Evolutionary conservation across 2,888 invertebrate genomes (phyloP).

Genomic region (Pammene fasciana): DNA sequence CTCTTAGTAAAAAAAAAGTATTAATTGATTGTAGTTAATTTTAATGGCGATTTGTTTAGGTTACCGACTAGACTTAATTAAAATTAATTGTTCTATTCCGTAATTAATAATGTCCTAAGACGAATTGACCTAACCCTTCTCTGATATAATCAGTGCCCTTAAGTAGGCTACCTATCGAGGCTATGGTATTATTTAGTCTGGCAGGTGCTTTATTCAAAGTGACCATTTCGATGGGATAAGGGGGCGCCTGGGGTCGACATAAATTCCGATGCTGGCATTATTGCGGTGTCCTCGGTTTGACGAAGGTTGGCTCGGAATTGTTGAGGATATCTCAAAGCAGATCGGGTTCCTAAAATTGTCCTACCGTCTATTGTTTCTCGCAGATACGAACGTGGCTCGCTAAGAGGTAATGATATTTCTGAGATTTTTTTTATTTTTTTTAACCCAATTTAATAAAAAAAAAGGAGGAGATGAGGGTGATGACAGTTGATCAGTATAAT

Average conservation of each 20-base stretch:
- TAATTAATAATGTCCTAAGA: neutral
- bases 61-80: too few relatives aligned
- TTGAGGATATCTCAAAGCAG: constrained; percentile 67
- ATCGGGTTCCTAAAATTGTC: constrained; percentile 63
- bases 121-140: constrained; percentile 12
- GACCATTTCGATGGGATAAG: constrained; percentile 67
- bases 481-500: too few relatives aligned
- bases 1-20: too few relatives aligned
- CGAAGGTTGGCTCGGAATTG: constrained; percentile 74
- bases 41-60: too few relatives aligned
- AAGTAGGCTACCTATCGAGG: constrained; percentile 45
- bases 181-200: constrained; percentile 61
- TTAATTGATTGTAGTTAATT: too few relatives aligned
- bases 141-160: constrained; percentile 34
- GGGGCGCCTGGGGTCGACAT: constrained; percentile 70
- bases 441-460: neutral
- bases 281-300: constrained; percentile 74
- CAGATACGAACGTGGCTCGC: constrained; percentile 51
- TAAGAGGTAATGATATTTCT: constrained; percentile 37
- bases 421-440: constrained; percentile 12
- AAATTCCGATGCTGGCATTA: constrained; percentile 73
- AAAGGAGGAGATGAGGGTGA: too few relatives aligned
- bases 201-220: constrained; percentile 71
- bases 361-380: constrained; percentile 58
- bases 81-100: neutral